phyloP scores from a whole-genome alignment of 2,113 vertebrate genomes.

The Thunnus maccoyii region DNA sequence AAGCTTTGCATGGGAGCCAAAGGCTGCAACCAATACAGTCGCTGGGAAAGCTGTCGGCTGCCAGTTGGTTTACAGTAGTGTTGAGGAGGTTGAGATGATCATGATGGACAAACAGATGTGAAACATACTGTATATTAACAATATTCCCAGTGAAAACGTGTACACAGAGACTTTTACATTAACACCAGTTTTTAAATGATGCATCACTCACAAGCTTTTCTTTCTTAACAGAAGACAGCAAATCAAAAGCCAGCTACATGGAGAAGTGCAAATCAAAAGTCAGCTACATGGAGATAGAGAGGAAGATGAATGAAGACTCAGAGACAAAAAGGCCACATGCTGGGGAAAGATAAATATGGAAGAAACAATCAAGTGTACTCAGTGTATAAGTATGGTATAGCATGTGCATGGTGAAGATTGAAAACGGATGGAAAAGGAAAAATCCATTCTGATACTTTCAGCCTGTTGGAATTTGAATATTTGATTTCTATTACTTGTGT shows the following conservation, averaged over 20 bases:
- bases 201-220: neutral
- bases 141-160: too few relatives aligned
- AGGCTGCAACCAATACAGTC: constrained; percentile 2
- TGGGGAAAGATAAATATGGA: constrained; percentile 1
- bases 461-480: too few relatives aligned
- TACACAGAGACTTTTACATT: too few relatives aligned
- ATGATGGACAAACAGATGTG: neutral
- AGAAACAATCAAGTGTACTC: neutral
- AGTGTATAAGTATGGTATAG: neutral
- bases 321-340: neutral
- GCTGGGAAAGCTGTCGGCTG: neutral
- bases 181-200: too few relatives aligned
- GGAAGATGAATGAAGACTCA: neutral
- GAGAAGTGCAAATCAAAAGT: constrained; percentile 41
- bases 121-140: neutral
- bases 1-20: constrained; percentile 4
- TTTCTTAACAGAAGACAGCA: neutral
- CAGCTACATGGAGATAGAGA: neutral
- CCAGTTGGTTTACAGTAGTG: constrained; percentile 1
- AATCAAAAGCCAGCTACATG: too few relatives aligned
- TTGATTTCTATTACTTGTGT: neutral
- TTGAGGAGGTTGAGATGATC: neutral
- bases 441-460: constrained; percentile 14
- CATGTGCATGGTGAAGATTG: neutral
- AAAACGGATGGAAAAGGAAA: constrained; percentile 1